Base-by-base conservation (phyloP, 2,888 invertebrate genomes). In the Heliconius hortense region DNA sequence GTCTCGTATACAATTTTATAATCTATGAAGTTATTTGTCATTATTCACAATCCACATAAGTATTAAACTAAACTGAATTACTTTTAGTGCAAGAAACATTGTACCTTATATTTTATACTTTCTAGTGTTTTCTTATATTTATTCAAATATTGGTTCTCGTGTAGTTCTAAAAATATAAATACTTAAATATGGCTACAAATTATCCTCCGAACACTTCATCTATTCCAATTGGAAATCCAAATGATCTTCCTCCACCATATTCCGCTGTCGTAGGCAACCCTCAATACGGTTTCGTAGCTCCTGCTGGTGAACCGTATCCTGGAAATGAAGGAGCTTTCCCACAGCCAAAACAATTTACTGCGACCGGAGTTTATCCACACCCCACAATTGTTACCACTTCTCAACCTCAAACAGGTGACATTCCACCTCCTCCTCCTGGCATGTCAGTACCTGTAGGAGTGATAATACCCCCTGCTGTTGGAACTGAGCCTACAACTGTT, bases 191-290 rank as follows among this genome's bases (percentile, higher is more conserved):
- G 92, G 87, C 90, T 76, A 87, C 82, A 80, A 84, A 81, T 79
- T 84, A 76, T 64, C 80, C 82, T 62, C 77, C 81, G 43, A 81
- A 86, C 82, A 87, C 85, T 74, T 83, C 88, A 48, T 85, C 80
- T 81, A 79, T 79, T 77, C 82, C 82, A 68, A 84, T 91, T 75
- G 83, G 87, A 75, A 90, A 88, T 62, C 86, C 89, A 66, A 89
- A 90, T 79, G 94, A 94, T 87, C 88, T 93, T 79, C 94, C 94
- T 31, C 94, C 94, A 39, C 93, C 94, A 4, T 94, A 94, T 81
- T 90, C 93, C 2, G 86, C 92, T 28, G 93, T 94, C 5, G 91
- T 94, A 18, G 89, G 91, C 10, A 92, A 90, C 81, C 88, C 89
- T 31, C 91, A 90, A 76, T 93, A 93, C 81, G 93, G 93, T 0